These are phyloP conservation scores for Varanus salvator DNA, from an alignment of 2,113 vertebrate genomes.

Conservation along the genomic window DNA sequence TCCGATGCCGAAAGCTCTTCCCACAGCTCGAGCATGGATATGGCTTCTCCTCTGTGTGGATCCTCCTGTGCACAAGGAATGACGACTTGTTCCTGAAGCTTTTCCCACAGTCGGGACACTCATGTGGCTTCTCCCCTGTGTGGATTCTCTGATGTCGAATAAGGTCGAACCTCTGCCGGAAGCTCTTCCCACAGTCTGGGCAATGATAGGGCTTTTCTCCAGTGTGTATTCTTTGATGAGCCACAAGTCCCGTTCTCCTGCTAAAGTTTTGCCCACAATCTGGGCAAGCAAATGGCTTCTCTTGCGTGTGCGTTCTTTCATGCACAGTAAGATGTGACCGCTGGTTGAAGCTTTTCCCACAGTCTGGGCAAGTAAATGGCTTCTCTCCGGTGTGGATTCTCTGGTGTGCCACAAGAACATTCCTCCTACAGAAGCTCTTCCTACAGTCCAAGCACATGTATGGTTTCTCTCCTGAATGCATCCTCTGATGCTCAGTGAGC, in stretches of 20 bases:
- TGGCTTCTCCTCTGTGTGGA: constrained; percentile 72
- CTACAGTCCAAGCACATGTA: constrained; percentile 65
- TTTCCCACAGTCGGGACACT: constrained; percentile 66
- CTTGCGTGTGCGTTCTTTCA: constrained; percentile 9
- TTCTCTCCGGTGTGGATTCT: constrained; percentile 62
- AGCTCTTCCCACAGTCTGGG: constrained; percentile 26
- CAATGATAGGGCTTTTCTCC: constrained; percentile 27
- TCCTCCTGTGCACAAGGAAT: constrained; percentile 67
- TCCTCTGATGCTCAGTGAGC: constrained; percentile 31
- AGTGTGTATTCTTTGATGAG: constrained; percentile 24
- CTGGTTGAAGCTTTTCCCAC: constrained; percentile 26
- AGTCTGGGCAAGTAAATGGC: constrained; percentile 7
- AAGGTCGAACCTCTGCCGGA: constrained; percentile 19
- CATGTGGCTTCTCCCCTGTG: constrained; percentile 58
- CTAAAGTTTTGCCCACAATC: constrained; percentile 26
- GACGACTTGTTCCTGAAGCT: constrained; percentile 67
- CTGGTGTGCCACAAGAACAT: constrained; percentile 62
- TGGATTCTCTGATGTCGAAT: constrained; percentile 29
- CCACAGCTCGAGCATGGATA: constrained; percentile 65
- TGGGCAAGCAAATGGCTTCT: constrained; percentile 19
- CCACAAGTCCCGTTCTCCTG: constrained; percentile 11
- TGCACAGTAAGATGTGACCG: not conserved
- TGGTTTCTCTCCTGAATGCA: constrained; percentile 47
- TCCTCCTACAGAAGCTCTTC: constrained; percentile 65
- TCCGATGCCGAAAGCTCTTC: constrained; percentile 71